Conservation (phyloP, 2,888 invertebrate species). For the Myopa tessellatipennis region DNA sequence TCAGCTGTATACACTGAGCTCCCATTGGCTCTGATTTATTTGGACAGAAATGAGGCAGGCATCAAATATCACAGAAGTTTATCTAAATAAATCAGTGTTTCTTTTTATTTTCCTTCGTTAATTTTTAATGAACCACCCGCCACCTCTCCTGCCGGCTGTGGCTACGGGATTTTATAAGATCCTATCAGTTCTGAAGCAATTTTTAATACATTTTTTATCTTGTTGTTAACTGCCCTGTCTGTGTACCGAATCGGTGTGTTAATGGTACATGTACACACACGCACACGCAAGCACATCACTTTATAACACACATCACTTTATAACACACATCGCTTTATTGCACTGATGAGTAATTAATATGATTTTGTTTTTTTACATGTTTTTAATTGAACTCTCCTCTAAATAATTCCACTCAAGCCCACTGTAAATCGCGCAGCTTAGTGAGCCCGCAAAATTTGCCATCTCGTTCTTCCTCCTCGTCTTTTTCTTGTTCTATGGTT, state of each 20-base stretch:
- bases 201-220: no score
- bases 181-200: no score
- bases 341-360: conserved; percentile 41
- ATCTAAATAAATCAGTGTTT: neutral
- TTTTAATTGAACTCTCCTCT: conserved; percentile 50
- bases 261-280: neutral
- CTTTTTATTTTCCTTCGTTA: neutral
- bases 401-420: conserved; percentile 30
- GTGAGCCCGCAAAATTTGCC: conserved; percentile 38
- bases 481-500: neutral
- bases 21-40: neutral
- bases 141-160: no score
- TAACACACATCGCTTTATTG: no score
- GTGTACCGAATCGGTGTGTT: no score
- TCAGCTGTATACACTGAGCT: neutral
- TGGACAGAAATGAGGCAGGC: neutral
- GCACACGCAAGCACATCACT: neutral
- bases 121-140: neutral
- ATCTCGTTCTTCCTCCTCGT: no score
- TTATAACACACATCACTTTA: neutral
- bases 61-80: neutral
- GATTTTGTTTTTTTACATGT: conserved; percentile 26
- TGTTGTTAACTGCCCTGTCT: no score
- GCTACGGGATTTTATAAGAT: no score
- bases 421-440: conserved; percentile 37